A percentile compares a stretch with the other conserved stretches of the same genome.
Evolutionary conservation across 2,113 vertebrate genomes (phyloP).

Genomic region (Mormyrus lacerda): DNA sequence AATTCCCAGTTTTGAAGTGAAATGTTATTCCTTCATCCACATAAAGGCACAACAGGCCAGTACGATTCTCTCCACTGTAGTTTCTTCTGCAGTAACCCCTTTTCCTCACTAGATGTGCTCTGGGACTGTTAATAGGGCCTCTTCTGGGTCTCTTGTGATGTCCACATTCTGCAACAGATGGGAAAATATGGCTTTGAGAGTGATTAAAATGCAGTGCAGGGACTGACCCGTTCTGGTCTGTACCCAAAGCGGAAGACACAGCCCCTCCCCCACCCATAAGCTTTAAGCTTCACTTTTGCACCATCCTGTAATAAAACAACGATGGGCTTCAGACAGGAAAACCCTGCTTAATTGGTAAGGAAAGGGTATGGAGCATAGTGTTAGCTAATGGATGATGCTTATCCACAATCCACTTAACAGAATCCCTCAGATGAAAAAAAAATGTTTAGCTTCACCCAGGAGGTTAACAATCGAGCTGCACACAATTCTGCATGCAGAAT

Average conservation of each 20-base stretch:
- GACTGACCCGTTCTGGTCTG: not conserved
- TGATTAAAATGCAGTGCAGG: not conserved
- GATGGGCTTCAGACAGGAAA: not conserved
- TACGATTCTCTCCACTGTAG: not conserved
- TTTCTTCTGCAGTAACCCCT: not conserved
- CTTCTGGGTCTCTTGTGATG: slow-evolving; percentile 61
- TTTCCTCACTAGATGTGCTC: slow-evolving; percentile 51
- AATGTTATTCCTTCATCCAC: not conserved
- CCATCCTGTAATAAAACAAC: not conserved
- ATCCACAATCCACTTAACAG: not conserved
- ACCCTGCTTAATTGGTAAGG: not conserved
- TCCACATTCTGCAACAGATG: slow-evolving; percentile 64
- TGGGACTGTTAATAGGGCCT: slow-evolving; percentile 67
- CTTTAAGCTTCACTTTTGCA: not conserved
- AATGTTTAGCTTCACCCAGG: not conserved
- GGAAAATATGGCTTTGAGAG: not conserved
- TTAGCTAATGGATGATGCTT: not conserved
- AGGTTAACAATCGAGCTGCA: not conserved
- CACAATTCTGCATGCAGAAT: not conserved
- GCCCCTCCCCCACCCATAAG: not conserved
- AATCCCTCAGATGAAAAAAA: not conserved
- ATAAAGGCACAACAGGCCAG: not conserved
- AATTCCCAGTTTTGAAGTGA: not conserved
- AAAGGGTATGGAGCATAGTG: not conserved
- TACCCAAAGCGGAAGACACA: not conserved